Base-by-base conservation (phyloP, 2,113 vertebrate genomes). In the Poecilia latipinna region DNA sequence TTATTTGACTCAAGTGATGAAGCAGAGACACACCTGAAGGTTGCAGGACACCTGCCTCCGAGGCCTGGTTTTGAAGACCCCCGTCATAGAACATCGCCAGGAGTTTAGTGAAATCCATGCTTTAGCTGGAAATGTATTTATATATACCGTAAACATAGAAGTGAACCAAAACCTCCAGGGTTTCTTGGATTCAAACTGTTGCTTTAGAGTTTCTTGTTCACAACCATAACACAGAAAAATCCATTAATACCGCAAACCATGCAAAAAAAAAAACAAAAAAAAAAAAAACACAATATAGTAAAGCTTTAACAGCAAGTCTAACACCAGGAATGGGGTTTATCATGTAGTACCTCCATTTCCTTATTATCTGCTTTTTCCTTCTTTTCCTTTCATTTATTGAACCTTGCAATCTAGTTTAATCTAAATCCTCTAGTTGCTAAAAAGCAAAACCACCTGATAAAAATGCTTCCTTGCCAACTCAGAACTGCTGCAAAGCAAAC, bases 401-500 rank as follows among this genome's bases (percentile, higher is more conserved):
- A 42, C 70, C 60, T 61, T 63, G 66, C 77, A 35, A 68, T 37
- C 48, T 60, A 39, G 11, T 83, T 72, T 78, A 75, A 74, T 72
- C 60, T 57, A n/a, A 37, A 64, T 64, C 3, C 0, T 65, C 11
- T 12, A 26, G 62, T 42, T 71, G 28, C 68, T 75, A 24, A 83
- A 66, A 28, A 70, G 39, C 48, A 77, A 2, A 4, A 3, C 75
- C 61, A 3, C 75, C 61, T 54, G 72, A 85, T 74, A 31, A 74
- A 81, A 51, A 12, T 24, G 66, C 65, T 75, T 17, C 72, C 68
- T 78, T 70, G 3, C 37, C 54, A 26, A 51, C 28, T 64, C 60
- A 44, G 62, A 82, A 51, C 75, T 77, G 69, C 84, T 82, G 67
- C 70, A 77, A 76, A 63, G 33, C 72, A 68, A 35, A 64, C 76